Percentiles rank a stretch among this genome's conserved stretches.
Conservation (phyloP, 2,888 invertebrate genomes). For the Nephrotoma flavescens region DNA sequence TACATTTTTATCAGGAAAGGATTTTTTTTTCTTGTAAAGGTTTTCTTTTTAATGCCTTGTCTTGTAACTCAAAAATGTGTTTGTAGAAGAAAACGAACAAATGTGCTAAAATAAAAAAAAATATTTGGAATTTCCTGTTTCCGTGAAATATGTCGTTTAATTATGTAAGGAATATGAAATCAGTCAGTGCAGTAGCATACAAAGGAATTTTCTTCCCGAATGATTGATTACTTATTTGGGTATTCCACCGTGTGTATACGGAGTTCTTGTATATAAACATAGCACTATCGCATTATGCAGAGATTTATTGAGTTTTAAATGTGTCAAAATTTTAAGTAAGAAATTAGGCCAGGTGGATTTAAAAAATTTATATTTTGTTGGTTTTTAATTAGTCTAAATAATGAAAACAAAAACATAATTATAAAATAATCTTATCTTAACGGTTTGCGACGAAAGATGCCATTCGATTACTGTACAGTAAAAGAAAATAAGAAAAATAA, state of each 20-base stretch:
- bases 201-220: neutral
- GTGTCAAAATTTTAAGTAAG: neutral
- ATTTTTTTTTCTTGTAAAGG: neutral
- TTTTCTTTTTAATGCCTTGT: neutral
- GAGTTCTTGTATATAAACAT: neutral
- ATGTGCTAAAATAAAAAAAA: neutral
- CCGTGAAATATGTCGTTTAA: neutral
- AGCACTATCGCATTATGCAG: neutral
- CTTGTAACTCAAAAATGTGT: neutral
- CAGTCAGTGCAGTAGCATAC: neutral
- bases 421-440: neutral
- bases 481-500: neutral
- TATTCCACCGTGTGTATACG: neutral
- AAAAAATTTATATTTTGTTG: neutral
- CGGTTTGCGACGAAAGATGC: neutral
- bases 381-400: neutral
- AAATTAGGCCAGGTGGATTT: neutral
- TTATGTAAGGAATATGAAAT: neutral
- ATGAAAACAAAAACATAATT: neutral
- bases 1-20: neutral
- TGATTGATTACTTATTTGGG: neutral
- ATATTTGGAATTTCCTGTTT: conserved; percentile 4
- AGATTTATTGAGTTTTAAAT: neutral
- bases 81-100: neutral
- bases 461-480: neutral